Base-by-base conservation (phyloP, 2,797 vertebrate genomes). In the Acanthiza pusilla region DNA sequence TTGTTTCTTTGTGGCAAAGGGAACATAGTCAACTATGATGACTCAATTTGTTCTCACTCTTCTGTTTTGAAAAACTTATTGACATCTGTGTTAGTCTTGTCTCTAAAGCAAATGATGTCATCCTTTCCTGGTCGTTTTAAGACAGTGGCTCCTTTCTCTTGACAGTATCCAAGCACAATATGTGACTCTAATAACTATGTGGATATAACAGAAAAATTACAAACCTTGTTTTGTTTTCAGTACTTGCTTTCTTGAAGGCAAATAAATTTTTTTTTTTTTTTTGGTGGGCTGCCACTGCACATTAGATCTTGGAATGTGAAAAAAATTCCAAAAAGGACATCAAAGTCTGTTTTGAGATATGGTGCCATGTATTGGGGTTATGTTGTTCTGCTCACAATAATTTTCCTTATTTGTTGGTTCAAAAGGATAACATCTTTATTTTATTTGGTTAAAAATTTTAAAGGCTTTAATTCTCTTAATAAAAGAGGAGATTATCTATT, bases 351-450 rank as follows among this genome's bases (percentile, higher is more conserved):
- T 93, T 20, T 77, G n/a, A 75, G 21, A 48, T 72, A 12, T 55
- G 15, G 2, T 72, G 13, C 4, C 4, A 5, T 48, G 15, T n/a
- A 26, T 3, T 53, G 10, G 15, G 5, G 5, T 10, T 43, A 5
- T 21, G 38, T 13, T 42, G 8, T 9, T 54, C 8, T 10, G 71
- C 53, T 65, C 2, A 3, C 6, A 67, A 89, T 14, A 4, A 21
- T 58, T 38, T 80, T 57, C 10, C 17, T 47, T 70, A 13, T 55
- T 63, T 60, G 2, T 38, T 58, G 13, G 2, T 40, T 75, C 34
- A 53, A 13, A 48, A 26, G 43, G 32, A 27, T 34, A 45, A 29
- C 8, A n/a, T 2, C 16, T 77, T 26, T 11, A 11, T 62, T 66
- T 55, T 63, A 38, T 25, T 61, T 67, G 22, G 3, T 40, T 48